Evolutionary conservation across 2,888 invertebrate species (phyloP).

Genomic region (Melieria picta): DNA sequence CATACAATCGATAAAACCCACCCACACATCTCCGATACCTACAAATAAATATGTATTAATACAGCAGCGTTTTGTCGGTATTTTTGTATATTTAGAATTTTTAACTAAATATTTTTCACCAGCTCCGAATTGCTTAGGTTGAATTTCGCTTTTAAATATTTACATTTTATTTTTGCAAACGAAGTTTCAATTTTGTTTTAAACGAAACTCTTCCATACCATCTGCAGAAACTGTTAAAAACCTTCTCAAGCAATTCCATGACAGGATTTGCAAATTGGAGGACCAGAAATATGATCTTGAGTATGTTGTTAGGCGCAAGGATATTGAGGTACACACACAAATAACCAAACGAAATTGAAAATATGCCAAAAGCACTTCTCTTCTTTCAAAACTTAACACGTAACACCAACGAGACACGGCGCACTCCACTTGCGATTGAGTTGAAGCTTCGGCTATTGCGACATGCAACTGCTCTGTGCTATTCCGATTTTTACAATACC

Average conservation of each 20-base stretch:
- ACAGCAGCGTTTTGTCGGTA: slow-evolving; percentile 6
- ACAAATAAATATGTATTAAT: slow-evolving; percentile 3
- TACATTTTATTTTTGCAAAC: not conserved
- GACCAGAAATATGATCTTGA: slow-evolving; percentile 98
- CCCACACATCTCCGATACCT: not conserved
- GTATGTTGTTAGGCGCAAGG: slow-evolving; percentile 97
- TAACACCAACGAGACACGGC: too few species aligned
- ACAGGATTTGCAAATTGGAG: slow-evolving; percentile 88
- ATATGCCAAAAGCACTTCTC: not conserved
- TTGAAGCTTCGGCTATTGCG: not conserved
- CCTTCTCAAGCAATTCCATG: slow-evolving; percentile 86
- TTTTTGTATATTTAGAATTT: slow-evolving; percentile 5
- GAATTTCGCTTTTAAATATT: slow-evolving; percentile 5
- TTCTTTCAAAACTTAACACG: slow-evolving; percentile 3
- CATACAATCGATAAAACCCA: not conserved
- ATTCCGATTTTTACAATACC: too few species aligned
- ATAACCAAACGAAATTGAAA: slow-evolving; percentile 22
- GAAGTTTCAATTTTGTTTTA: slow-evolving; percentile 23
- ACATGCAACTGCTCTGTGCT: too few species aligned
- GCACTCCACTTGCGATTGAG: too few species aligned
- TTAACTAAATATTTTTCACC: not conserved
- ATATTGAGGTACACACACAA: slow-evolving; percentile 87
- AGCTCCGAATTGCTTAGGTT: not conserved
- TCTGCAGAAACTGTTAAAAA: slow-evolving; percentile 79
- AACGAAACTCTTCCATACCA: slow-evolving; percentile 41